phyloP scores from a whole-genome alignment of 2,113 vertebrate genomes.

The Neoarius graeffei region DNA sequence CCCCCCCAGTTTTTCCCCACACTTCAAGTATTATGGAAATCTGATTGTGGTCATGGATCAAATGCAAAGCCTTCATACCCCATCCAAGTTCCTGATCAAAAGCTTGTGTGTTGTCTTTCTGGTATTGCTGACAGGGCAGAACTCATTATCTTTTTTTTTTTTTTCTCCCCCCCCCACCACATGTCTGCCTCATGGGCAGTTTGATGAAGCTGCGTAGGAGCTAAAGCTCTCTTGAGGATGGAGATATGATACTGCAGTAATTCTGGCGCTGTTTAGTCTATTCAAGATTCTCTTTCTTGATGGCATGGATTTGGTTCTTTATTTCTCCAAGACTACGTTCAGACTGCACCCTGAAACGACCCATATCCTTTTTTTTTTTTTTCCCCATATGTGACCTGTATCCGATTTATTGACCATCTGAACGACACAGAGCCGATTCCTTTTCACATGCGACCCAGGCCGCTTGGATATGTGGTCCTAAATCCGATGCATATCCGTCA shows the following conservation, averaged over 20 bases:
- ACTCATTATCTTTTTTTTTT: neutral
- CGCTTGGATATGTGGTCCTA: too few species aligned
- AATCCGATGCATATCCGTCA: too few species aligned
- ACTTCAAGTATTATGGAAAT: neutral
- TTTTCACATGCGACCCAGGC: too few species aligned
- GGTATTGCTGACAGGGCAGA: neutral
- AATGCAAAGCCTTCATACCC: neutral
- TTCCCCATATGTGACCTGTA: too few species aligned
- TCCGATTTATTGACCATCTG: too few species aligned
- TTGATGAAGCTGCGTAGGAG: neutral
- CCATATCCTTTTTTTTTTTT: too few species aligned
- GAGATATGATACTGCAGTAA: neutral
- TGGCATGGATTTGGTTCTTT: too few species aligned
- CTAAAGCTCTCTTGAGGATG: neutral
- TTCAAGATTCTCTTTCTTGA: neutral
- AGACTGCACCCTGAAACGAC: too few species aligned
- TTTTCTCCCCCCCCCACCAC: neutral
- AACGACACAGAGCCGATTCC: too few species aligned
- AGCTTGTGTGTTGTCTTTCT: neutral
- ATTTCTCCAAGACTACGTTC: too few species aligned
- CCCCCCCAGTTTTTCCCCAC: neutral
- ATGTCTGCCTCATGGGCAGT: neutral
- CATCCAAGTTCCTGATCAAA: neutral
- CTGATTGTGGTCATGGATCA: neutral
- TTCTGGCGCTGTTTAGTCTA: neutral